A percentile compares a stretch with the other conserved stretches of the same genome.
These are phyloP conservation scores for Bufo bufo DNA, from an alignment of 2,113 vertebrate species.

Conservation along the genomic window DNA sequence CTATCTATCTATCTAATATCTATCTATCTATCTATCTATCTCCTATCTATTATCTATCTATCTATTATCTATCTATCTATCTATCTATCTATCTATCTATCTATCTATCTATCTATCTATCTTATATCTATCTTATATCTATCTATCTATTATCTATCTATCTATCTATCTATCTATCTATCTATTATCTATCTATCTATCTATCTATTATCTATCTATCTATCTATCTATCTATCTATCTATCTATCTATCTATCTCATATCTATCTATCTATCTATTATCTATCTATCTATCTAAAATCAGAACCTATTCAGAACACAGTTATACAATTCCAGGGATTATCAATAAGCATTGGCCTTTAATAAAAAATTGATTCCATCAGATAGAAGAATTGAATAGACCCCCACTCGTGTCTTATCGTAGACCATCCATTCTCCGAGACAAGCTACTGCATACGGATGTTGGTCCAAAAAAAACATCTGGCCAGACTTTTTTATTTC, in stretches of 20 bases:
- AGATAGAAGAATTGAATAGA: too few relatives aligned
- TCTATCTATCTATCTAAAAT: neutral
- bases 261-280: neutral
- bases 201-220: conserved; percentile 6
- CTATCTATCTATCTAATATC: neutral
- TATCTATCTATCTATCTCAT: conserved; percentile 11
- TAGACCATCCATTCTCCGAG: too few relatives aligned
- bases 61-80: neutral
- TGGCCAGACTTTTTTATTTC: too few relatives aligned
- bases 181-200: neutral
- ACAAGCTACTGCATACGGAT: too few relatives aligned
- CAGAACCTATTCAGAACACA: too few relatives aligned
- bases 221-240: conserved; percentile 14
- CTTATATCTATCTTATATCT: neutral
- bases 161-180: too few relatives aligned
- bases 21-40: neutral
- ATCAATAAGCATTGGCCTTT: too few relatives aligned
- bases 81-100: conserved; percentile 10
- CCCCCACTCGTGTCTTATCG: too few relatives aligned
- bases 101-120: conserved; percentile 16
- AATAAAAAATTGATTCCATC: too few relatives aligned
- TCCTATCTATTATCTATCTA: neutral
- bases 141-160: neutral
- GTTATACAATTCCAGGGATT: too few relatives aligned
- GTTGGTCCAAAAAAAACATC: too few relatives aligned